Evolutionary conservation across 2,888 invertebrate genomes (phyloP).

Genomic region (Tetheella fluctuosa): DNA sequence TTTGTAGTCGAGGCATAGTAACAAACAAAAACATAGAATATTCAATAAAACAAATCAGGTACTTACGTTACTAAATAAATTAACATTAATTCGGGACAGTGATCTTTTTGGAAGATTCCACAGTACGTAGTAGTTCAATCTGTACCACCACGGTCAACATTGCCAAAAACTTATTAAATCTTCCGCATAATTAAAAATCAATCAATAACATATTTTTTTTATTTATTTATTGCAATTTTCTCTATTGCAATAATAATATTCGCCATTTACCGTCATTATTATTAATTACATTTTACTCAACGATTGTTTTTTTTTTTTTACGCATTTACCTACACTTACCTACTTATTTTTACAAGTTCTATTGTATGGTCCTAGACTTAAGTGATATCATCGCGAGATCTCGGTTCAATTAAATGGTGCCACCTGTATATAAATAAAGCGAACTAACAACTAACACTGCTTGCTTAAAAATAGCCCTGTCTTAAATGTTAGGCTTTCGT

Average conservation of each 20-base stretch:
- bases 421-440: not conserved
- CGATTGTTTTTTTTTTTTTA: constrained; percentile 20
- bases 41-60: not conserved
- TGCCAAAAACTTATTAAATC: not conserved
- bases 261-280: constrained; percentile 18
- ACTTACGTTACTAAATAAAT: constrained; percentile 9
- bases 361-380: not conserved
- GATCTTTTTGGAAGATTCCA: no score
- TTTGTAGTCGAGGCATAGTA: constrained; percentile 9
- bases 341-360: constrained; percentile 5
- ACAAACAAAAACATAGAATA: not conserved
- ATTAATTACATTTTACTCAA: constrained; percentile 15
- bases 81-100: not conserved
- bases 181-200: not conserved
- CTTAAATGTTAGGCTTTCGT: not conserved
- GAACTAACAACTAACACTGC: not conserved
- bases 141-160: not conserved
- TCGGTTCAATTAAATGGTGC: not conserved
- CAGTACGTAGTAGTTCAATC: no score
- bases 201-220: not conserved
- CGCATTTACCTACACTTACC: constrained; percentile 16
- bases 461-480: not conserved
- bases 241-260: constrained; percentile 8
- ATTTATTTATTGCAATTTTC: not conserved
- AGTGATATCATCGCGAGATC: not conserved